phyloP scores from a whole-genome alignment of 2,113 vertebrate species.

The Clarias gariepinus region DNA sequence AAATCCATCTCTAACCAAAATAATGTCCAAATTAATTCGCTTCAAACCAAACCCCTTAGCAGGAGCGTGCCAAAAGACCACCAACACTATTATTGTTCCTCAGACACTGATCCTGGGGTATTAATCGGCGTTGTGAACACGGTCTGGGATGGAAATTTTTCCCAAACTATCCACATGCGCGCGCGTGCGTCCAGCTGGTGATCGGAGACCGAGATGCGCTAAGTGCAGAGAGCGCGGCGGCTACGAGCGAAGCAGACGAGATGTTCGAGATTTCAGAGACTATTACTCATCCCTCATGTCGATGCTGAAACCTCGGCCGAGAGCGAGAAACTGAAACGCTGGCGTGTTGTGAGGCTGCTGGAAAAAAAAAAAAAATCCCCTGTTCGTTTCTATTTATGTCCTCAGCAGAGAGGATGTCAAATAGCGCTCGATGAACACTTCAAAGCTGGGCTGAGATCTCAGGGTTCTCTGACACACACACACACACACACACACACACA shows the following conservation, averaged over 20 bases:
- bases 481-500: not conserved
- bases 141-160: too few relatives aligned
- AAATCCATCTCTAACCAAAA: too few relatives aligned
- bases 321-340: not conserved
- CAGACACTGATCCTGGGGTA: too few relatives aligned
- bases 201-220: not conserved
- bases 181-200: not conserved
- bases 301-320: not conserved
- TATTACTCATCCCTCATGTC: constrained; percentile 32
- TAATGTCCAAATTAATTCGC: too few relatives aligned
- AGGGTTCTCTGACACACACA: not conserved
- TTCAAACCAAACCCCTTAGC: too few relatives aligned
- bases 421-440: constrained; percentile 10
- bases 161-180: not conserved
- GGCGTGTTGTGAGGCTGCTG: not conserved
- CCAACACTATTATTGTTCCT: too few relatives aligned
- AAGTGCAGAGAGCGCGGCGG: not conserved
- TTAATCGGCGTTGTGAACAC: too few relatives aligned
- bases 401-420: constrained; percentile 10
- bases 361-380: too few relatives aligned
- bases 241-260: not conserved
- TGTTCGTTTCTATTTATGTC: not conserved
- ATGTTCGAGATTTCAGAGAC: constrained; percentile 37
- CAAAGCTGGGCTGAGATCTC: not conserved
- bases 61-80: too few relatives aligned